Conservation (phyloP, 2,797 vertebrate species). For the Ptychadena robeensis region DNA sequence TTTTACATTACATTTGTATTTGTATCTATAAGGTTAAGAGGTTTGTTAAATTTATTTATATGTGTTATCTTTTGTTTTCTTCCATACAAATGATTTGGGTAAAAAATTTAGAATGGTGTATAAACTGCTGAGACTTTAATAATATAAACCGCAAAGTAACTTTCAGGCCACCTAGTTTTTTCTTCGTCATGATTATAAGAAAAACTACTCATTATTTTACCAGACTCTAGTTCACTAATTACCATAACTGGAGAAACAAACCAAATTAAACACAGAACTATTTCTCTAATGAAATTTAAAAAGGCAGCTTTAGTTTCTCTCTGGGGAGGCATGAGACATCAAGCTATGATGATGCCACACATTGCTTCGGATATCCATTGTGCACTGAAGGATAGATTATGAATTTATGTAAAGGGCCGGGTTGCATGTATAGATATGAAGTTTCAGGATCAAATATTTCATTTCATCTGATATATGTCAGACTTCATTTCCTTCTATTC, state of each 20-base stretch:
- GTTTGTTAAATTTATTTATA: too few species aligned
- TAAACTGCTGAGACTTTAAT: too few species aligned
- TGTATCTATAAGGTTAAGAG: too few species aligned
- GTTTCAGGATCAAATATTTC: slow-evolving; percentile 2
- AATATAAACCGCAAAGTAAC: too few species aligned
- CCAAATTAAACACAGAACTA: not conserved
- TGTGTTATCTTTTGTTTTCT: too few species aligned
- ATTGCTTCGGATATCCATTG: not conserved
- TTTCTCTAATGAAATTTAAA: not conserved
- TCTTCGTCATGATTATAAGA: not conserved
- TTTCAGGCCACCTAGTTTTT: not conserved
- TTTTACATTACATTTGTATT: too few species aligned
- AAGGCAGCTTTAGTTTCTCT: not conserved
- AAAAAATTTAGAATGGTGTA: too few species aligned
- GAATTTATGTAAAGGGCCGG: not conserved
- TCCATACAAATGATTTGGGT: too few species aligned
- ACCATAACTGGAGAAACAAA: not conserved
- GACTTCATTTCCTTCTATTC: not conserved
- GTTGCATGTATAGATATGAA: not conserved
- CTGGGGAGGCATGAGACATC: not conserved
- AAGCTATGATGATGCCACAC: not conserved
- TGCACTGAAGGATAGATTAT: not conserved
- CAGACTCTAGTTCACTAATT: not conserved
- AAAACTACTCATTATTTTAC: not conserved
- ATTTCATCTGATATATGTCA: slow-evolving; percentile 10